A percentile compares a stretch with the other conserved stretches of the same genome.
Evolutionary conservation across 1,140 invertebrate species (phyloP).

Genomic region (Drosophila fuyamai): DNA sequence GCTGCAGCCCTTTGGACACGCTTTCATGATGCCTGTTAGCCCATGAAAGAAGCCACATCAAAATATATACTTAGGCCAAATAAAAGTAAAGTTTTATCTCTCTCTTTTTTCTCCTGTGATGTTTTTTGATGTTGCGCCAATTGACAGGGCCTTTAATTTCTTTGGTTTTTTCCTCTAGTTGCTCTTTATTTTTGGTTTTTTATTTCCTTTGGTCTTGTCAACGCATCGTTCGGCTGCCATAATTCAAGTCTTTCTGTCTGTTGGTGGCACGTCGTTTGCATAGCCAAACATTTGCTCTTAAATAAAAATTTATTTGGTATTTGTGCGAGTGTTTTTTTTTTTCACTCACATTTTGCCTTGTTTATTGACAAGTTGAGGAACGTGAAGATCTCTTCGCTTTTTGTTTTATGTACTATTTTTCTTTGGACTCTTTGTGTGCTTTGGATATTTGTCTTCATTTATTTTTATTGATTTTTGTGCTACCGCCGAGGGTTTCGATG

Average conservation of each 20-base stretch:
- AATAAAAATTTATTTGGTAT: constrained; percentile 74
- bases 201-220: constrained; percentile 63
- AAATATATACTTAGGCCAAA: constrained; percentile 25
- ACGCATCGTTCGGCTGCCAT: constrained; percentile 77
- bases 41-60: constrained; percentile 57
- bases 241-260: constrained; percentile 67
- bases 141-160: constrained; percentile 75
- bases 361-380: constrained; percentile 70
- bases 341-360: constrained; percentile 33
- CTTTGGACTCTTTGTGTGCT: constrained; percentile 22
- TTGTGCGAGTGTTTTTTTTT: constrained; percentile 43
- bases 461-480: constrained; percentile 73
- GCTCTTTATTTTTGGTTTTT: constrained; percentile 30
- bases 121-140: constrained; percentile 60
- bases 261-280: constrained; percentile 74
- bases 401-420: constrained; percentile 15
- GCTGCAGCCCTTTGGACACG: constrained; percentile 65
- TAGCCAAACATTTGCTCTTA: constrained; percentile 80
- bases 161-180: constrained; percentile 15
- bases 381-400: constrained; percentile 52
- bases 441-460: constrained; percentile 78
- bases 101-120: constrained; percentile 20
- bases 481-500: constrained; percentile 20
- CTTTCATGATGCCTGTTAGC: constrained; percentile 64
- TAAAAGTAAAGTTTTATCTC: constrained; percentile 30